Conservation (phyloP, 2,888 invertebrate genomes). For the Patella caerulea region DNA sequence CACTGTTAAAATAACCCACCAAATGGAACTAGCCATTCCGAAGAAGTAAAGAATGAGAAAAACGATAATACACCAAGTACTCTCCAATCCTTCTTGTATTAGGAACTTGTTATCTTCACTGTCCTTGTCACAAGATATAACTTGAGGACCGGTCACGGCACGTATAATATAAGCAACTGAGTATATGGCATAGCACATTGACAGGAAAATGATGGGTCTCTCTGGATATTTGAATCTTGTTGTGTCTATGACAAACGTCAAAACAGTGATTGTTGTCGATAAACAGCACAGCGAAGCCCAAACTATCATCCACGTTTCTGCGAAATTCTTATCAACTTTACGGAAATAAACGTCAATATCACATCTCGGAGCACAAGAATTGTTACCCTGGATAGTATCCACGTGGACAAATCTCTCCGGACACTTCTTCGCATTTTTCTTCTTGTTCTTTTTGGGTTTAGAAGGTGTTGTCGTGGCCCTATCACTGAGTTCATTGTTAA, state of each 20-base stretch:
- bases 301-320: conserved; percentile 83
- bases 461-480: conserved; percentile 22
- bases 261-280: conserved; percentile 70
- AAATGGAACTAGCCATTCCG: conserved; percentile 83
- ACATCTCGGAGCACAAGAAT: conserved; percentile 73
- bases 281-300: conserved; percentile 83
- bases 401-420: conserved; percentile 65
- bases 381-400: conserved; percentile 52
- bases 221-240: conserved; percentile 72
- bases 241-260: conserved; percentile 72
- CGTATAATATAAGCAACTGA: conserved; percentile 72
- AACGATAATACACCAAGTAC: conserved; percentile 79
- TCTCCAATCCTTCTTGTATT: conserved; percentile 74
- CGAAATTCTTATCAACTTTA: conserved; percentile 79
- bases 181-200: conserved; percentile 71
- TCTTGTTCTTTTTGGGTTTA: conserved; percentile 21
- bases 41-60: conserved; percentile 85
- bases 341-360: conserved; percentile 81
- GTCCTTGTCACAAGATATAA: conserved; percentile 76
- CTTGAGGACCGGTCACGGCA: conserved; percentile 63
- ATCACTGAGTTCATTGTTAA: background rate
- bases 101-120: conserved; percentile 72
- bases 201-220: conserved; percentile 72
- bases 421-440: conserved; percentile 39
- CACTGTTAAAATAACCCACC: conserved; percentile 74